Base-by-base conservation (phyloP, 2,797 vertebrate species). In the Carduelis carduelis region DNA sequence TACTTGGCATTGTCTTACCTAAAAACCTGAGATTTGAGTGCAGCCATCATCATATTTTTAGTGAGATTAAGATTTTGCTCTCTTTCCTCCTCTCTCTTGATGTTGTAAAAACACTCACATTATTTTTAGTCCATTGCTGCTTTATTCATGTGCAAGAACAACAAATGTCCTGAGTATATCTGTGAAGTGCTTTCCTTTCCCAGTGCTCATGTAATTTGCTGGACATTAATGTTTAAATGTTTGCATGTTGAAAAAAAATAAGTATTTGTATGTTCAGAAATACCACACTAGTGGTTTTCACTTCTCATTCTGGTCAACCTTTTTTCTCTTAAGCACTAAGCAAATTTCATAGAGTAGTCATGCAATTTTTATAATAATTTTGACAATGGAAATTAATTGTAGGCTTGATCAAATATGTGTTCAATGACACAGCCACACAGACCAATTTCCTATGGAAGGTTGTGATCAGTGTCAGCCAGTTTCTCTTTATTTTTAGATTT, bases 1-100 rank as follows among this genome's bases (percentile, higher is more conserved):
- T 89, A 70, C 87, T 95, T 92, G 85, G 61, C 69, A 63, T 34
- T 34, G 22, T 34, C 55, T 56, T 56, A 11, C 22, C 95, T 97
- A 8, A 84, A 35, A 96, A 87, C 93, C 87, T 89, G 76, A 93
- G 81, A 93, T 97, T 65, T 96, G 89, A 97, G 90, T 97, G 79
- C 90, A 89, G 77, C 95, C 15, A 15, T 95, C 49, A 5, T 95
- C 76, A 59, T 95, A 46, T 90, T 96, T 97, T 66, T 90, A 68
- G 74, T 80, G 88, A 96, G 69, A 93, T 93, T 49, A 96, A 90
- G 93, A 68, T 96, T 97, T 96, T 96, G 41, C 69, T 76, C 6
- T 79, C 39, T 39, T 35, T 34, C 7, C 5, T 5, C 2, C 3
- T 34, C 22, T 52, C 16, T 56, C 39, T 56, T 3, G 1, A 7